Evolutionary conservation across 2,797 vertebrate species (phyloP).

Genomic region (Lateolabrax maculatus): DNA sequence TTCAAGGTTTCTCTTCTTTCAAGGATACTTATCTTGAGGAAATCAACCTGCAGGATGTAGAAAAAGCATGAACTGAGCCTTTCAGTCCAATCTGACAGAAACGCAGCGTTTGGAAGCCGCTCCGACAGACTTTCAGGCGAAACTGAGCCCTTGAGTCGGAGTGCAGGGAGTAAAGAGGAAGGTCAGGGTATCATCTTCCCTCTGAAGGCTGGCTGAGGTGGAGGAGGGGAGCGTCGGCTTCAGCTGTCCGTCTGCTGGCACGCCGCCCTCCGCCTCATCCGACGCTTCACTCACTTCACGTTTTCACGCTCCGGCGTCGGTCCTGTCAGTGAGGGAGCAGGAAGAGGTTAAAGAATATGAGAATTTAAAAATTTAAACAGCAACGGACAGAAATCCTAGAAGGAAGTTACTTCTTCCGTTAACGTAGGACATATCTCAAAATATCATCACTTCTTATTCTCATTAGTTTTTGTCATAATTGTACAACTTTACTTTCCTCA

Average conservation of each 20-base stretch:
- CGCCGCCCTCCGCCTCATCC: constrained; percentile 25
- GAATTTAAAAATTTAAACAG: neutral
- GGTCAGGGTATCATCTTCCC: constrained; percentile 73
- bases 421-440: too few relatives aligned
- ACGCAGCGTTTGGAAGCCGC: neutral
- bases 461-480: neutral
- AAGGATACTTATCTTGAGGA: neutral
- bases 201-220: constrained; percentile 26
- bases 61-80: neutral
- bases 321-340: neutral
- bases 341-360: neutral
- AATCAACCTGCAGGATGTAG: neutral
- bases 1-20: neutral
- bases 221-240: constrained; percentile 47
- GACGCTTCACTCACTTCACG: neutral
- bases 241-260: constrained; percentile 73
- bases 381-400: neutral
- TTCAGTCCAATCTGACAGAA: too few relatives aligned
- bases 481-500: too few relatives aligned
- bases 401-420: neutral
- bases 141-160: neutral
- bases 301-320: neutral
- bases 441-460: too few relatives aligned
- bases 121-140: neutral
- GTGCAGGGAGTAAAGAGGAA: constrained; percentile 42